Percentiles rank a stretch among this genome's conserved stretches.
These are phyloP conservation scores for Drosophila subobscura DNA, from an alignment of 1,140 invertebrate species.

Conservation along the genomic window DNA sequence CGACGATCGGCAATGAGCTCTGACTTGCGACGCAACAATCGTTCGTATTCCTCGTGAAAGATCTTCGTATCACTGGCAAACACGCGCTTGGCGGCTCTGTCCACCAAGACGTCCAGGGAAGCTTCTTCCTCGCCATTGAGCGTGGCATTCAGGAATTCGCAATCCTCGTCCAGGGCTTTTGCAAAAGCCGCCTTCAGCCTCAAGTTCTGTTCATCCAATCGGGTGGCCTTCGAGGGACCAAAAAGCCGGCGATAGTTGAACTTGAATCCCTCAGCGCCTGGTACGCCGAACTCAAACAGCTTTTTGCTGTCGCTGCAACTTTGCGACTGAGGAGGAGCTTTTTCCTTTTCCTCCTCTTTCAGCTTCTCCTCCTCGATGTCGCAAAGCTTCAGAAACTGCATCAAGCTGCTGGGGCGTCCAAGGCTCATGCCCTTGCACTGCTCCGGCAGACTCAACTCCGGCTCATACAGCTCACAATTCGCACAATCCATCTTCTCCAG, in stretches of 20 bases:
- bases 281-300: slow-evolving; percentile 18
- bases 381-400: slow-evolving; percentile 24
- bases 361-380: slow-evolving; percentile 6
- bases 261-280: background rate
- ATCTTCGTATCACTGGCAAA: slow-evolving; percentile 24
- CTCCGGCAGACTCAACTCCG: background rate
- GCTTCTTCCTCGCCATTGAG: slow-evolving; percentile 7
- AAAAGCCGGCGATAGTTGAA: slow-evolving; percentile 58
- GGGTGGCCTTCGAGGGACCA: background rate
- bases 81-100: slow-evolving; percentile 14
- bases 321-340: background rate
- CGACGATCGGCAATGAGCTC: background rate
- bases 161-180: slow-evolving; percentile 50
- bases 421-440: too few relatives aligned
- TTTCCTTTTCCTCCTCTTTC: slow-evolving; percentile 1
- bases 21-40: background rate
- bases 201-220: slow-evolving; percentile 20
- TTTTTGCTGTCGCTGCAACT: slow-evolving; percentile 6
- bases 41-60: slow-evolving; percentile 31
- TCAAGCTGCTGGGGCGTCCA: slow-evolving; percentile 39
- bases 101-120: slow-evolving; percentile 31
- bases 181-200: slow-evolving; percentile 44
- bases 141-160: slow-evolving; percentile 33
- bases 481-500: slow-evolving; percentile 1
- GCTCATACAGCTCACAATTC: slow-evolving; percentile 21